Conservation (phyloP, 2,797 vertebrate species). For the Corythornis leucogaster region DNA sequence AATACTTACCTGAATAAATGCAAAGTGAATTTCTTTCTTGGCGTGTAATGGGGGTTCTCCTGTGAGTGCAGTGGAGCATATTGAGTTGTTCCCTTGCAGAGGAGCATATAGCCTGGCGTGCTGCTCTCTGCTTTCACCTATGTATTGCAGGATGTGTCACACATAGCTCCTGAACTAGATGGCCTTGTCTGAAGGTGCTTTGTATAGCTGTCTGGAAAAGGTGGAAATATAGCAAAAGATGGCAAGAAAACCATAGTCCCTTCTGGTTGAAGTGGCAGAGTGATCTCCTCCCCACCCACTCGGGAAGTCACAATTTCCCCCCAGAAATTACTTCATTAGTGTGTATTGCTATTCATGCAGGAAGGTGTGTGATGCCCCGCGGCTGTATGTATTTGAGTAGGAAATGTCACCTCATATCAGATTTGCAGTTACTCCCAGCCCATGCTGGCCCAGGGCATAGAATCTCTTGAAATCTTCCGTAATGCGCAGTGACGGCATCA, state of each 20-base stretch:
- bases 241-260: neutral
- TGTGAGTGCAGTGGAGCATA: neutral
- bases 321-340: constrained; percentile 34
- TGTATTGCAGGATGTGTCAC: fast-evolving
- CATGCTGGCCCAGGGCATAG: constrained; percentile 11
- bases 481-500: constrained; percentile 33
- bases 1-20: neutral
- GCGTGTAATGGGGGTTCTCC: neutral
- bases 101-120: fast-evolving
- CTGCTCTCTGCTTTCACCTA: fast-evolving
- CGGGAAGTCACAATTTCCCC: constrained; percentile 7
- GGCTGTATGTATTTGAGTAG: constrained; percentile 50
- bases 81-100: neutral
- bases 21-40: neutral
- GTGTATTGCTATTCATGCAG: constrained; percentile 36
- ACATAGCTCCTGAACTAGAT: neutral
- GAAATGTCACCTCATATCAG: constrained; percentile 59
- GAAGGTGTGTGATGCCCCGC: constrained; percentile 31
- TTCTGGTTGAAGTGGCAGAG: neutral
- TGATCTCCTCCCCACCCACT: neutral
- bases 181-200: neutral
- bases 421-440: neutral
- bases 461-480: constrained; percentile 24
- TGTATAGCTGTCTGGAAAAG: neutral
- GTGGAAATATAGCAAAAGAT: neutral